Evolutionary conservation across 2,888 invertebrate species (phyloP).

Genomic region (Hartigia nigra): DNA sequence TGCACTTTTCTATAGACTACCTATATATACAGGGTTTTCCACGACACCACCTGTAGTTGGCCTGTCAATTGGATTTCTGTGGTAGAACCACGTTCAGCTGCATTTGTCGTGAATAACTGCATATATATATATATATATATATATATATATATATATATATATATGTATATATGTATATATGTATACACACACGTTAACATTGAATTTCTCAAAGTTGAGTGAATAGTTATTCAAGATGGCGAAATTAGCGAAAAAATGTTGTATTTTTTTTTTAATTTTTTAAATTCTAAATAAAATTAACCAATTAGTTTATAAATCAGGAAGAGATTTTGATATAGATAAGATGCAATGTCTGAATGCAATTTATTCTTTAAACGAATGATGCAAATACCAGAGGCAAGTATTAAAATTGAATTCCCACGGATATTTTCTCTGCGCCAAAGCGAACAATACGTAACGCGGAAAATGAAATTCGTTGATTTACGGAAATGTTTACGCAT

Average conservation of each 20-base stretch:
- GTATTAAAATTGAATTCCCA: neutral
- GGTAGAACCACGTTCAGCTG: too few species aligned
- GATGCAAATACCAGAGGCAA: neutral
- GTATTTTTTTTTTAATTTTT: neutral
- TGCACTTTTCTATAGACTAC: neutral
- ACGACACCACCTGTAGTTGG: too few species aligned
- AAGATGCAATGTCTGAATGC: neutral
- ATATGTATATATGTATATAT: too few species aligned
- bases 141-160: too few species aligned
- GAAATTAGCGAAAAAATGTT: neutral
- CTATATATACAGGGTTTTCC: neutral
- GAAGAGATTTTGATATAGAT: neutral
- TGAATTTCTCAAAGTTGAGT: neutral
- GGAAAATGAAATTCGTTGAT: neutral
- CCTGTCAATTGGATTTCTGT: too few species aligned
- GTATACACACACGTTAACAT: neutral
- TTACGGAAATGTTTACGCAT: neutral
- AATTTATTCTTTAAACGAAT: neutral
- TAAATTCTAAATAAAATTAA: neutral
- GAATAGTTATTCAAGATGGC: neutral
- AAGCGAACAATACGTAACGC: neutral
- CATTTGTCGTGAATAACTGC: too few species aligned
- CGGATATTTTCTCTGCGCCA: neutral
- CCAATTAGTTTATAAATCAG: neutral
- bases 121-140: too few species aligned